Base-by-base conservation (phyloP, 2,888 invertebrate species). In the Drosophila cognata region DNA sequence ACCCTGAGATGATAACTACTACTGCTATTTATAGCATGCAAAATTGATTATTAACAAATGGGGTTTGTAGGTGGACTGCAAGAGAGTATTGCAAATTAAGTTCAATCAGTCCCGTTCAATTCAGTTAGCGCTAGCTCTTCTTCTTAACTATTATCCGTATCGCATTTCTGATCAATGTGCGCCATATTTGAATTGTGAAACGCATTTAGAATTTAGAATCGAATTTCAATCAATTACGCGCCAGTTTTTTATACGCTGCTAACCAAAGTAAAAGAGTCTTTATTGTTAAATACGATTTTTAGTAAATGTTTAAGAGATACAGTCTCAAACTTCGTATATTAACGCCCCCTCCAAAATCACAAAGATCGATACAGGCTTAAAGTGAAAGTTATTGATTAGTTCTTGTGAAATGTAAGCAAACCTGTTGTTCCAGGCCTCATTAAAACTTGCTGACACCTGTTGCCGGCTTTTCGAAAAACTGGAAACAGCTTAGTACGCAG, bases 21-120 rank as follows among this genome's bases (percentile, higher is more conserved):
- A 2, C 18, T 25, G 21, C 4, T 11, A 36, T 48, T 16, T 11
- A 36, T 38, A 35, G 41, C 29, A 29, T 18, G 31, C 43, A 16
- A 57, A 57, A 43, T 31, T 41, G 31, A 43, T 43, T 57, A 31
- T 21, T 16, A 43, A 25, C 25, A 43, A 11, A 21, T 41, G n/a
- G 41, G 10, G n/a, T 5, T 11, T 11, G 43, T 43, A 11, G 5
- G 43, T 43, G 21, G 5, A 5, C 10, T 43, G 5, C 5, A 38
- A 16, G 18, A 21, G 51, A 31, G 46, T 41, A 65, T 74, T 59
- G 71, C 53, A 73, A 84, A 88, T 84, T 75, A 74, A 88, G 79
- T 57, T 84, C 84, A 88, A 83, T 88, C 69, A 88, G 56, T 33
- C 59, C 31, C 10, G 16, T 58, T 79, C 66, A 65, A 75, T 79